Conservation (phyloP, 2,888 invertebrate species). For the Furcula furcula region DNA sequence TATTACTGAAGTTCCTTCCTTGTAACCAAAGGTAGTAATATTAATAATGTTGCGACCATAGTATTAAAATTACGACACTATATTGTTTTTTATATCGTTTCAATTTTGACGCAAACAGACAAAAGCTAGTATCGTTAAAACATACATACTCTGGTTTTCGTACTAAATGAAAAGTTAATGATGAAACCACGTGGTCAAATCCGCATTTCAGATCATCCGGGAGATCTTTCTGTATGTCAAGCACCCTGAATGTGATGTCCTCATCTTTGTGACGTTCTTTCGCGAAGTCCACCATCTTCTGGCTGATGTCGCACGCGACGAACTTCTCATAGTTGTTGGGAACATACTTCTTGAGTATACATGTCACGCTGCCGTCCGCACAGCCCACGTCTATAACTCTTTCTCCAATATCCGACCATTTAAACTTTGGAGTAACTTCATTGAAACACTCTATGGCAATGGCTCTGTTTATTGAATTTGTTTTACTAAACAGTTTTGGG, state of each 20-base stretch:
- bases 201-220: conserved; percentile 67
- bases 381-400: neutral
- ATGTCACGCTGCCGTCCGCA: neutral
- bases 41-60: neutral
- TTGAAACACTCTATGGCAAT: neutral
- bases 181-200: conserved; percentile 88
- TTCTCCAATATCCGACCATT: neutral
- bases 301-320: neutral
- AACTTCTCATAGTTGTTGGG: neutral
- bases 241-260: conserved; percentile 66
- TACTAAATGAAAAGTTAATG: conserved; percentile 91
- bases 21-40: neutral
- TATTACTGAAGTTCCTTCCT: neutral
- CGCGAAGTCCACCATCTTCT: neutral
- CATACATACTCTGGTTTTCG: conserved; percentile 84
- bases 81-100: neutral
- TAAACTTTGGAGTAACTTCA: neutral
- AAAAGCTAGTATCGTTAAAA: neutral
- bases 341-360: neutral
- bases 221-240: conserved; percentile 82
- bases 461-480: neutral
- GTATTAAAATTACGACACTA: neutral
- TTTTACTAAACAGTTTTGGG: neutral
- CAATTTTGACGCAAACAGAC: too few species aligned
- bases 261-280: conserved; percentile 16